Evolutionary conservation across 2,113 vertebrate genomes (phyloP).

Genomic region (Pygoscelis adeliae): DNA sequence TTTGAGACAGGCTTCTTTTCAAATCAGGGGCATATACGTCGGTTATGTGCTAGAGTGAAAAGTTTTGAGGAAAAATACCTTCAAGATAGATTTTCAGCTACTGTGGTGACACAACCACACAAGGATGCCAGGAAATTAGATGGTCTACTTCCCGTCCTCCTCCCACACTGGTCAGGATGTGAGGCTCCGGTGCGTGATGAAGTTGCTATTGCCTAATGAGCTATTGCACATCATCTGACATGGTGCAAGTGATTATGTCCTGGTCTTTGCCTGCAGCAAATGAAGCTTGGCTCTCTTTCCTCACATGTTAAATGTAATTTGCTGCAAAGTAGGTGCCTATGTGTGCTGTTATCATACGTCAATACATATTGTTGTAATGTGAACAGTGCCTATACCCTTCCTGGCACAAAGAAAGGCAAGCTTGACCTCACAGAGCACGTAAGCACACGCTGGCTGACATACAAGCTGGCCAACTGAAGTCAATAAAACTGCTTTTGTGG

Average conservation of each 20-base stretch:
- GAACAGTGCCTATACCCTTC: neutral
- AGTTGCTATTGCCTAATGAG: slow-evolving; percentile 15
- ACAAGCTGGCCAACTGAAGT: neutral
- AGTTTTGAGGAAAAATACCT: neutral
- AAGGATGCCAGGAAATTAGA: neutral
- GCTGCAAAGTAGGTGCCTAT: neutral
- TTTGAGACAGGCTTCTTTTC: neutral
- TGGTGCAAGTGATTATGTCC: neutral
- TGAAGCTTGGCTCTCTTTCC: neutral
- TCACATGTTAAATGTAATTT: neutral
- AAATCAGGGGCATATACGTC: accelerated
- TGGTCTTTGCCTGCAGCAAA: slow-evolving; percentile 5
- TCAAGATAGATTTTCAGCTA: neutral
- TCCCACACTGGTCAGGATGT: neutral
- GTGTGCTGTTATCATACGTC: neutral
- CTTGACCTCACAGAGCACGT: neutral
- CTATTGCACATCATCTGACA: neutral
- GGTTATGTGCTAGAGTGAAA: neutral
- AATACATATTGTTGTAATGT: neutral
- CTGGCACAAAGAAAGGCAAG: neutral
- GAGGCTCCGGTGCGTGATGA: neutral
- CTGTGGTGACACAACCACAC: neutral
- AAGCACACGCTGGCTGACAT: neutral
- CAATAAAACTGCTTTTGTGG: neutral
- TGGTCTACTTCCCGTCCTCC: neutral